Evolutionary conservation across 2,113 vertebrate genomes (phyloP), one percentile per base, ranked within the genome.

Genomic region (Columba janthina): DNA sequence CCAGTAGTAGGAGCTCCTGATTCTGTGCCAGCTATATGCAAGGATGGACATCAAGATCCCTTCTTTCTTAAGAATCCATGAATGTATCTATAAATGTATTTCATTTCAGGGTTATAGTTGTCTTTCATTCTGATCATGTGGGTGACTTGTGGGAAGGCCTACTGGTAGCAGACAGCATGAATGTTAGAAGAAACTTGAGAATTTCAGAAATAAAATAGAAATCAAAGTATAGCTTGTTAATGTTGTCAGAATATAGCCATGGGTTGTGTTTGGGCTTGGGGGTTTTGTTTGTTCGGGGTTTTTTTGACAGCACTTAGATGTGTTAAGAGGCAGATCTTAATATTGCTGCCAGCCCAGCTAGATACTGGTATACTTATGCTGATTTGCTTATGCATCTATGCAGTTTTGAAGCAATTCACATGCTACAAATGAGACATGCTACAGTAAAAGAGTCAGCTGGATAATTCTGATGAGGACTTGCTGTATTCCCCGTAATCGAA

Each of bases 301-400:
- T 74, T 80, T 62, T 72, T 85, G 42, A 36, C 11, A 85, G 48
- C 19, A 9, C 12, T 89, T 71, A 25, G 1, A 26, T n/a, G 14
- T 38, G 19, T 42, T 16, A 48, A 25, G 20, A 65, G 58, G 15
- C 44, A 70, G 44, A 48, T 73, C 7, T 44, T 57, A 9, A 3
- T 56, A 15, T 57, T 84, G 58, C 21, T 87, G 50, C 60, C 32
- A 34, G 36, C 24, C 21, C 44, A 65, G 71, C 38, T 82, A 14
- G 51, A 66, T 46, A 12, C 16, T 61, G 34, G 8, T 72, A 15
- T 64, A 11, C 17, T 79, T n/a, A 7, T 0, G 36, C n/a, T 62
- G 54, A 11, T 36, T 38, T 54, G 13, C 4, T 61, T 53, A 16
- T 0, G 1, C 24, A 85, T 72, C 11, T 69, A 0, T 16, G 11